These are phyloP conservation scores for Megalonaias nervosa DNA, from an alignment of 1,140 invertebrate species.

Conservation along the genomic window DNA sequence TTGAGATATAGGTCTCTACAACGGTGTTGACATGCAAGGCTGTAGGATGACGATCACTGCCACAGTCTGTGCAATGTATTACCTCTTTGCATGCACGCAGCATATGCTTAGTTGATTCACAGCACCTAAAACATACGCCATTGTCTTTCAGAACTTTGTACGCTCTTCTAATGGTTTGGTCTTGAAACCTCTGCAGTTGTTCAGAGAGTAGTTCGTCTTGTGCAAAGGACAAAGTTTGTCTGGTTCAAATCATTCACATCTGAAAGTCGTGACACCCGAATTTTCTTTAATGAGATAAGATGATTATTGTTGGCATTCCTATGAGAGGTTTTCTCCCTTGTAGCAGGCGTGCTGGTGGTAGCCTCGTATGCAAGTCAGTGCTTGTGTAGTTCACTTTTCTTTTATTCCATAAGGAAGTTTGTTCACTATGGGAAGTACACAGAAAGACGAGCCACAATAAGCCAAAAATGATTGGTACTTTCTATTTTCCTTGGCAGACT, in stretches of 20 bases:
- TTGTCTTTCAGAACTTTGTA: slow-evolving; percentile 8
- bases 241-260: too few species aligned
- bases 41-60: slow-evolving; percentile 12
- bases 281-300: too few species aligned
- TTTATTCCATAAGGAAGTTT: too few species aligned
- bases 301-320: not conserved
- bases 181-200: slow-evolving; percentile 20
- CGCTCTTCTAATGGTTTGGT: slow-evolving; percentile 12
- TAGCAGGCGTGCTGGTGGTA: not conserved
- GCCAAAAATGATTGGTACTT: too few species aligned
- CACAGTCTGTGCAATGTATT: slow-evolving; percentile 18
- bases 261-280: too few species aligned
- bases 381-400: slow-evolving; percentile 22
- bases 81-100: slow-evolving; percentile 12
- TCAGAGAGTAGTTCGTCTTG: slow-evolving; percentile 19
- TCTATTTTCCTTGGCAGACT: too few species aligned
- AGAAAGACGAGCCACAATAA: too few species aligned
- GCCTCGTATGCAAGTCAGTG: slow-evolving; percentile 4
- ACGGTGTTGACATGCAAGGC: slow-evolving; percentile 6
- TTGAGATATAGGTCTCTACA: not conserved
- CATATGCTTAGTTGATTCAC: slow-evolving; percentile 2
- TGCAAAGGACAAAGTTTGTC: too few species aligned
- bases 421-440: too few species aligned
- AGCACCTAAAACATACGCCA: slow-evolving; percentile 31
- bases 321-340: not conserved